Evolutionary conservation across 2,888 invertebrate genomes (phyloP).

Genomic region (Rhingia campestris): DNA sequence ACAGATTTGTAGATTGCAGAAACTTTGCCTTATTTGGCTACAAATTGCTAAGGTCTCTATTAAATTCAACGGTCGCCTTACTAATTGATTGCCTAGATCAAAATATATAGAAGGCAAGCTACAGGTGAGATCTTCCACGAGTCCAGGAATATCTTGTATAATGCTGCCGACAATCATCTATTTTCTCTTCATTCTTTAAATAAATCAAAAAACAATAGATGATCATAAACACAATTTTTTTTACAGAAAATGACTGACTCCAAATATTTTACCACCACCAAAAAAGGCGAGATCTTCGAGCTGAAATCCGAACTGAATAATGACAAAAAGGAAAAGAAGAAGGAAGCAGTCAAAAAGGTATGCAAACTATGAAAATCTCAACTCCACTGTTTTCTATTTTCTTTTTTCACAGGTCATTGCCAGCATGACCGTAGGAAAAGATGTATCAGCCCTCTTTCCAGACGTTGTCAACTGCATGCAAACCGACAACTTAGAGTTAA

Average conservation of each 20-base stretch:
- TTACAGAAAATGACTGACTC: constrained; percentile 94
- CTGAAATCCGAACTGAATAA: constrained; percentile 99
- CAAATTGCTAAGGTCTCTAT: no score
- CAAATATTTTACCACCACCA: constrained; percentile 99
- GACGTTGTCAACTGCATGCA: constrained; percentile 99
- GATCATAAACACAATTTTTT: background rate
- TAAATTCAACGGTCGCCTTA: no score
- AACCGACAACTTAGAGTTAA: constrained; percentile 98
- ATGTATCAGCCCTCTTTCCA: constrained; percentile 98
- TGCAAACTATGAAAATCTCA: constrained; percentile 69
- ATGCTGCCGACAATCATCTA: no score
- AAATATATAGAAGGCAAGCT: no score
- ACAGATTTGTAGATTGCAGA: no score
- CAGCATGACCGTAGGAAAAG: constrained; percentile 99
- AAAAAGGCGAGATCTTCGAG: constrained; percentile 99
- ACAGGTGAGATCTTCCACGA: no score
- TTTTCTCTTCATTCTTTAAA: no score
- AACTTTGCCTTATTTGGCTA: no score
- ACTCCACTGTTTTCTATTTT: constrained; percentile 23
- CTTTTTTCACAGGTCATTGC: constrained; percentile 92
- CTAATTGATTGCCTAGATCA: no score
- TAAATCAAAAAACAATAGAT: no score
- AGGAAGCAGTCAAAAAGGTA: constrained; percentile 99
- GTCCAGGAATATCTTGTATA: no score
- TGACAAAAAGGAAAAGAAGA: constrained; percentile 99